Evolutionary conservation across 2,113 vertebrate genomes (phyloP), one percentile per base, ranked within the genome.

Genomic region (Falco punctatus): DNA sequence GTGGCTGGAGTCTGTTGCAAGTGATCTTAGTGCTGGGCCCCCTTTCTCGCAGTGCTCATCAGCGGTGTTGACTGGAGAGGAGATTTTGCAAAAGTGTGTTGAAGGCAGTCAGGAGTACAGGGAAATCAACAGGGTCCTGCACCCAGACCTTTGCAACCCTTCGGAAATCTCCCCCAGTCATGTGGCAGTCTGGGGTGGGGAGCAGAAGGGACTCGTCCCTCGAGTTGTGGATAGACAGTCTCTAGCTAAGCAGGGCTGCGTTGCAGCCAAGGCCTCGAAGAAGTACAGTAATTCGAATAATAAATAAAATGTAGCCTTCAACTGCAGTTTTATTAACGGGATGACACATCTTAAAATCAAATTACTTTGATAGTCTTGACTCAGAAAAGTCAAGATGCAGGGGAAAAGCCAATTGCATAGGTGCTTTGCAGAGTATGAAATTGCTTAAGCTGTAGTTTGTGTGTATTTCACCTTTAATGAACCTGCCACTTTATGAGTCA

Each of bases 401-500:
- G 64, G 57, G 59, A 58, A 81, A 94, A 94, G 70, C 81, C 86
- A 91, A 46, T 82, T 30, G 13, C 33, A 6, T 24, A 30, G 88
- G 52, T 94, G 69, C 28, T 55, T 64, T 91, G 44, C 42, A 2
- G 30, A 52, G 51, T 55, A 33, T 7, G 62, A 80, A 80, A 54
- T 62, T 10, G 32, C 71, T 95, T 42, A 26, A 38, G 79, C 54
- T 85, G 81, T 66, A 73, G 73, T 62, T 87, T 91, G 79, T 92
- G 77, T 79, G 61, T 30, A 66, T 82, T 71, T 91, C 78, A 77
- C 59, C 81, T 88, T 90, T 94, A 95, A 90, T 42, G 64, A 93
- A 71, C 46, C 81, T 90, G 73, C 78, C 87, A 46, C 96, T 92
- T 91, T 81, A 40, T 73, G 89, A 96, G 78, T 91, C 84, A 95